Evolutionary conservation across 1,140 invertebrate genomes (phyloP), one percentile per base, ranked within the genome.

Genomic region (Chironomus tepperi): DNA sequence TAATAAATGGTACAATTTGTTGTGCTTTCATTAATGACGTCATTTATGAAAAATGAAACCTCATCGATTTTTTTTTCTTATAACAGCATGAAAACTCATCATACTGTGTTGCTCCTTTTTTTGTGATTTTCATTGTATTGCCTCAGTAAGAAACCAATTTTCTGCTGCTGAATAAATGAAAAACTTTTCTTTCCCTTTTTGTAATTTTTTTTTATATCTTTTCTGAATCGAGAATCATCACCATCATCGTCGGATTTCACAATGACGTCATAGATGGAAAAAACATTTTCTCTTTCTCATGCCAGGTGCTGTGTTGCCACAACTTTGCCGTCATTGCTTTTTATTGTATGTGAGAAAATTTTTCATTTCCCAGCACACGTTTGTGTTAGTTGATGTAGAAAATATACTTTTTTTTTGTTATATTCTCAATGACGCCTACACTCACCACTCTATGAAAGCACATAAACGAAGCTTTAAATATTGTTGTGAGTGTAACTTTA

Each of bases 31-130:
- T 57, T 57, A 57, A 57, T 57, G 47, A 57, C 47, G 47, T 57
- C 47, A 57, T 57, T 57, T 57, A 57, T 57, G 47, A 57, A 57
- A 57, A 57, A 57, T 57, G 47, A 57, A 57, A 57, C 47, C 47
- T 57, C 47, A 57, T 57, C 47, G 47, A 57, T 57, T 57, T 57
- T 57, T 34, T 57, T 47, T 47, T 8, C 10, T 57, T n/a, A 57
- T n/a, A 57, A 12, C 12, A 15, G n/a, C 47, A 57, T 57, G 47
- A 34, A 34, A 34, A 34, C 24, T 34, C 12, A n/a, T n/a, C 47
- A 57, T n/a, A 15, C 12, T 57, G 47, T 57, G 47, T 5, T 15
- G 24, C 24, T 34, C 24, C 24, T 34, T 5, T 34, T 34, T 57
- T n/a, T 57, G 47, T 57, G n/a, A 57, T 57, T 57, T 15, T 57